Conservation (phyloP, 1,140 invertebrate species). For the Ceratina japonica region DNA sequence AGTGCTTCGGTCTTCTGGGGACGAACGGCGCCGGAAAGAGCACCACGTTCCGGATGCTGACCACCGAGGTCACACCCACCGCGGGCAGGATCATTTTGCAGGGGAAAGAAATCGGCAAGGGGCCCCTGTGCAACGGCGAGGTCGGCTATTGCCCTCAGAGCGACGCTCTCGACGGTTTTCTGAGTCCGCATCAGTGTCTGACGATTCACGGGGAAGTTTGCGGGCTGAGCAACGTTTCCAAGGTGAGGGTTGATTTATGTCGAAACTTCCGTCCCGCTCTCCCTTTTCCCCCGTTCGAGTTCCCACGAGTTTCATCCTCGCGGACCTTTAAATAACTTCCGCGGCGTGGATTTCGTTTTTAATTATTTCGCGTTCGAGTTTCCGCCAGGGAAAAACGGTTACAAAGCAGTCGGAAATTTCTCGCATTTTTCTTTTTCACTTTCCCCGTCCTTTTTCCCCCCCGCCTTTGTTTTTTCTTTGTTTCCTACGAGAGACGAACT, state of each 20-base stretch:
- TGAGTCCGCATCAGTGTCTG: constrained; percentile 83
- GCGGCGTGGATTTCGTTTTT: constrained; percentile 5
- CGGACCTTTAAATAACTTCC: constrained; percentile 33
- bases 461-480: neutral
- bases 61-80: constrained; percentile 83
- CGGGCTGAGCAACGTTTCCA: constrained; percentile 71
- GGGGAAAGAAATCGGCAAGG: constrained; percentile 67
- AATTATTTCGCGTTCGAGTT: constrained; percentile 21
- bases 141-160: constrained; percentile 91
- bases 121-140: constrained; percentile 78
- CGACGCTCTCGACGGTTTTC: constrained; percentile 87
- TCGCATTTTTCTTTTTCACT: neutral
- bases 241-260: constrained; percentile 59
- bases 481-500: neutral
- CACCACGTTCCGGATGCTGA: constrained; percentile 92
- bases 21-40: constrained; percentile 93
- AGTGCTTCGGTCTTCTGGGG: constrained; percentile 92
- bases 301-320: neutral
- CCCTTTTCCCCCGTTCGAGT: neutral
- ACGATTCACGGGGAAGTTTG: constrained; percentile 79
- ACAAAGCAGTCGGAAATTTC: neutral
- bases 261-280: neutral
- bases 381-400: neutral
- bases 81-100: constrained; percentile 79
- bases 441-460: no score